Evolutionary conservation across 1,140 invertebrate species (phyloP).

Genomic region (Tetragonula clypearis): DNA sequence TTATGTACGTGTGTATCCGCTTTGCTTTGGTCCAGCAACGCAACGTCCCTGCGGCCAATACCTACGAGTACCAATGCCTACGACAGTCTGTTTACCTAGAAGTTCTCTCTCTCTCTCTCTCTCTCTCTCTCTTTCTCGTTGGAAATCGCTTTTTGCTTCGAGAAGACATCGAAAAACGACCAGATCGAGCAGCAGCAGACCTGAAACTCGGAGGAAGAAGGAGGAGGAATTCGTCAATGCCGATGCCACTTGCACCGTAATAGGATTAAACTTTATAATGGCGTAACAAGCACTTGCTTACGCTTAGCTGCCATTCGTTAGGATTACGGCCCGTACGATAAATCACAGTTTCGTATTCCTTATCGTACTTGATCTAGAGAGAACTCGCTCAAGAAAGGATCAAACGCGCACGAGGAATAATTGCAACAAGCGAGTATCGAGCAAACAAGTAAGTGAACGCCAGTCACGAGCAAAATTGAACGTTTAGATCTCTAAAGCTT

Average conservation of each 20-base stretch:
- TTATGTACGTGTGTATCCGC: constrained; percentile 56
- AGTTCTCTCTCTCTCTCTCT: too few relatives aligned
- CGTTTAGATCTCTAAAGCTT: too few relatives aligned
- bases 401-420: not conserved
- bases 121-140: too few relatives aligned
- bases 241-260: not conserved
- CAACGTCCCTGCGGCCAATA: too few relatives aligned
- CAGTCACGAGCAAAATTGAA: too few relatives aligned
- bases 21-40: constrained; percentile 45
- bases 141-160: not conserved
- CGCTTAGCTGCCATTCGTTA: constrained; percentile 22
- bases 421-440: not conserved
- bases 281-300: constrained; percentile 18
- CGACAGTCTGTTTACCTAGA: too few relatives aligned
- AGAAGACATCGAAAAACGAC: not conserved
- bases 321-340: not conserved
- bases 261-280: constrained; percentile 15
- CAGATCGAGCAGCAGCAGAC: not conserved
- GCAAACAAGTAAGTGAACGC: too few relatives aligned
- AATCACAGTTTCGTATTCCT: not conserved
- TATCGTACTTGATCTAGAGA: constrained; percentile 17
- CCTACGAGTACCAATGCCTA: too few relatives aligned
- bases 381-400: not conserved
- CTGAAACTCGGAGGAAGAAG: not conserved
- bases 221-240: not conserved